Conservation (phyloP, 53 echinoderm and acorn worm species). For the Echinometra lucunter region DNA sequence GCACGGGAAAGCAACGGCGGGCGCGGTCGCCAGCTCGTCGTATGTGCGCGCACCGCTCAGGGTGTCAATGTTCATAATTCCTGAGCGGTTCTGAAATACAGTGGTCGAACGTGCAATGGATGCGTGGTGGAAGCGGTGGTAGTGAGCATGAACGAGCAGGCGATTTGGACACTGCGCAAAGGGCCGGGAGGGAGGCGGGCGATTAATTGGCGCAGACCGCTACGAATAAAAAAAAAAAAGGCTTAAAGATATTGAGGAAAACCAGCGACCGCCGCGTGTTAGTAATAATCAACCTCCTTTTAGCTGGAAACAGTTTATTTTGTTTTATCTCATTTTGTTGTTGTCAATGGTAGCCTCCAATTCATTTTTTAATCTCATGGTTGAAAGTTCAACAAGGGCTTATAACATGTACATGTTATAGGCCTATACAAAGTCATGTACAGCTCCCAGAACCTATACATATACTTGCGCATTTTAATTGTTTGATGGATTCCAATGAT, state of each 20-base stretch:
- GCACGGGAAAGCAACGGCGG: background rate
- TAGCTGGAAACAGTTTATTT: too few relatives aligned
- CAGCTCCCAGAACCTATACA: too few relatives aligned
- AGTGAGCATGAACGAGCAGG: background rate
- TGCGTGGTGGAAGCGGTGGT: background rate
- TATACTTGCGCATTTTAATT: too few relatives aligned
- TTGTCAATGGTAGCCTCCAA: too few relatives aligned
- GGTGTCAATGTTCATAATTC: background rate
- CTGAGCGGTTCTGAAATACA: background rate
- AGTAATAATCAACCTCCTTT: background rate
- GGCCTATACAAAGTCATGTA: too few relatives aligned
- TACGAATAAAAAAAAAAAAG: background rate
- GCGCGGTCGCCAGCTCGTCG: background rate
- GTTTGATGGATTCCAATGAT: too few relatives aligned
- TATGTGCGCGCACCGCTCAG: background rate
- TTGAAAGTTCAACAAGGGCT: too few relatives aligned
- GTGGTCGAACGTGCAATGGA: conserved; percentile 6
- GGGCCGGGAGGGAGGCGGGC: background rate
- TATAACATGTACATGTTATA: too few relatives aligned
- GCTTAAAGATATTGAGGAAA: conserved; percentile 2
- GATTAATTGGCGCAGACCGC: conserved; percentile 33
- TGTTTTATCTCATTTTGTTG: too few relatives aligned
- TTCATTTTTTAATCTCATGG: too few relatives aligned
- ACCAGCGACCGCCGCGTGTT: background rate
- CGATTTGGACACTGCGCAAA: background rate